phyloP scores from a whole-genome alignment of 1,140 invertebrate genomes.

The Galleria mellonella region DNA sequence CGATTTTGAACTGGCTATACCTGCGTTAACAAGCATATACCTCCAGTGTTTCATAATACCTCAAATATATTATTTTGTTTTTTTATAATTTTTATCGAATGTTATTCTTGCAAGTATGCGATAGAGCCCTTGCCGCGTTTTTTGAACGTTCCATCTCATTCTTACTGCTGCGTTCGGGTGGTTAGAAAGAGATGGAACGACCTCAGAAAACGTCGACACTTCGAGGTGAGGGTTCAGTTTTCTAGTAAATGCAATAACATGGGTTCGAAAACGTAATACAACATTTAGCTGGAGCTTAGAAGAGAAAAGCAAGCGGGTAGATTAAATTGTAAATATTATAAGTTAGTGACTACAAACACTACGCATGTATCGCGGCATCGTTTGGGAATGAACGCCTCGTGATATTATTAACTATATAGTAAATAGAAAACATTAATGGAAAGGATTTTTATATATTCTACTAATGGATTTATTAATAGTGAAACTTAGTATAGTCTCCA shows the following conservation, averaged over 20 bases:
- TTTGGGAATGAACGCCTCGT: slow-evolving; percentile 63
- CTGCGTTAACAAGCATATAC: slow-evolving; percentile 27
- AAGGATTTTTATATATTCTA: slow-evolving; percentile 73
- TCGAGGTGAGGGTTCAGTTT: slow-evolving; percentile 11
- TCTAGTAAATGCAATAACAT: slow-evolving; percentile 20
- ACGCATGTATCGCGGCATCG: slow-evolving; percentile 58
- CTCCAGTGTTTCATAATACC: slow-evolving; percentile 61
- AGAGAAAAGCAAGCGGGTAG: slow-evolving; percentile 63
- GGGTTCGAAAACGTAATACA: slow-evolving; percentile 3
- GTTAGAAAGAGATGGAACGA: no score
- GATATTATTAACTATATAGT: slow-evolving; percentile 72
- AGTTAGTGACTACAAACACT: slow-evolving; percentile 53
- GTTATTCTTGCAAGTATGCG: background rate
- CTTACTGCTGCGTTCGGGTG: no score
- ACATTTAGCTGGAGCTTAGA: slow-evolving; percentile 49
- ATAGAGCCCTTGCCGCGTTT: no score
- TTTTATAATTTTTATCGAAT: slow-evolving; percentile 57
- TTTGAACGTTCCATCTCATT: no score
- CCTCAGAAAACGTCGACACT: no score
- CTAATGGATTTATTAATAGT: slow-evolving; percentile 70
- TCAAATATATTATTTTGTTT: slow-evolving; percentile 67
- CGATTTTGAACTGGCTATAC: no score
- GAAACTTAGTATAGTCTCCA: slow-evolving; percentile 65
- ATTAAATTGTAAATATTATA: slow-evolving; percentile 70
- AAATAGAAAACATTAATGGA: slow-evolving; percentile 70